Evolutionary conservation across 2,113 vertebrate species (phyloP).

Genomic region (Mixornis gularis): DNA sequence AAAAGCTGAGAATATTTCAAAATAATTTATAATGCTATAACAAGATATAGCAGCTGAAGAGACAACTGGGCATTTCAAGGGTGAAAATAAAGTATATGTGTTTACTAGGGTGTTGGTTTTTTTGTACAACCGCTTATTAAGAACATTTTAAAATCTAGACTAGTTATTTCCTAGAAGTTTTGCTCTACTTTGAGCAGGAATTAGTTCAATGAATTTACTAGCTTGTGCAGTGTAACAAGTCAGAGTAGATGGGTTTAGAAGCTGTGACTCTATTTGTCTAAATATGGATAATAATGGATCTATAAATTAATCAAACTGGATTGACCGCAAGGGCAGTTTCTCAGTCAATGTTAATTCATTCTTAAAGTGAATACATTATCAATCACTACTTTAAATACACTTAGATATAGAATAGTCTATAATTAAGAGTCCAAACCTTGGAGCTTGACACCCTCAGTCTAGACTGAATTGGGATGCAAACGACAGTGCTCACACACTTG

Average conservation of each 20-base stretch:
- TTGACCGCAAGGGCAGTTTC: neutral
- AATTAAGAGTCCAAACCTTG: neutral
- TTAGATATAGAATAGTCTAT: neutral
- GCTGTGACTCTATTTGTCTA: neutral
- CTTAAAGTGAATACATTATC: neutral
- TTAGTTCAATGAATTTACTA: neutral
- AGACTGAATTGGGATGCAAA: neutral
- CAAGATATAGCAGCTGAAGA: neutral
- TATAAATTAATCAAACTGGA: neutral
- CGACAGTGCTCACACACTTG: accelerated
- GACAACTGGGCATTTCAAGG: neutral
- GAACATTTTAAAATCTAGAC: neutral
- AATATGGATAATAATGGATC: neutral
- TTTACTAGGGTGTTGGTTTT: neutral
- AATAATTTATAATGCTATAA: neutral
- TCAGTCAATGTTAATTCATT: neutral
- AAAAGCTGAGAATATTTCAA: neutral
- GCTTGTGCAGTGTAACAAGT: neutral
- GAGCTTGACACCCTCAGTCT: neutral
- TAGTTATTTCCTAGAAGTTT: neutral
- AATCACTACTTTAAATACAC: neutral
- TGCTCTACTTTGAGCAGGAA: neutral
- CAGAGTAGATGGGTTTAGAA: neutral
- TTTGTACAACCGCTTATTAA: neutral
- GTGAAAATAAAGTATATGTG: neutral